phyloP scores from a whole-genome alignment of 1,140 invertebrate species.

The Varroa destructor region DNA sequence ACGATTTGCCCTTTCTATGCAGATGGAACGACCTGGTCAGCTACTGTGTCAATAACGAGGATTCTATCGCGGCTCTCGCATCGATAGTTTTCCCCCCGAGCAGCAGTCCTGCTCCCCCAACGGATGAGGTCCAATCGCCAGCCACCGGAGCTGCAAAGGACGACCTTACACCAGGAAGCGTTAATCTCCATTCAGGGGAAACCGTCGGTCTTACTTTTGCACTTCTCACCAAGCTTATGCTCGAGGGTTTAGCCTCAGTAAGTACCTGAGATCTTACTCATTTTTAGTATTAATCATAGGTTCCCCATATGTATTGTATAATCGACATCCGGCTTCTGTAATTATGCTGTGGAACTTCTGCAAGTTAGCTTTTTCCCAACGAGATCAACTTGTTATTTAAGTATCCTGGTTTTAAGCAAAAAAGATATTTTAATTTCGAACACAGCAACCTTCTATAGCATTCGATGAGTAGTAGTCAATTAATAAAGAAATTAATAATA shows the following conservation, averaged over 20 bases:
- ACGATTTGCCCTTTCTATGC: not conserved
- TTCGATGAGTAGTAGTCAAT: too few species aligned
- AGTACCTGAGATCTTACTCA: not conserved
- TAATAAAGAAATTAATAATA: too few species aligned
- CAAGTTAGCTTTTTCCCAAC: too few species aligned
- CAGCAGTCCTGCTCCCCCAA: not conserved
- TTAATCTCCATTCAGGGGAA: conserved; percentile 24
- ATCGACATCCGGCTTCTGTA: too few species aligned
- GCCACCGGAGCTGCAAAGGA: conserved; percentile 7
- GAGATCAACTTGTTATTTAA: too few species aligned
- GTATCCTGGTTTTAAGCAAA: too few species aligned
- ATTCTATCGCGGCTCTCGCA: conserved; percentile 14
- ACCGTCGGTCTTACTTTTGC: conserved; percentile 19
- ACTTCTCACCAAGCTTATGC: conserved; percentile 27
- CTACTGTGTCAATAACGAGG: conserved; percentile 26
- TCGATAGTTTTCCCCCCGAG: conserved; percentile 15
- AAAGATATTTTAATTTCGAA: too few species aligned
- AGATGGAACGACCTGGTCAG: conserved; percentile 16
- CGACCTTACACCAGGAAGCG: not conserved
- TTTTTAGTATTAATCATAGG: not conserved
- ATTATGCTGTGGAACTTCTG: too few species aligned
- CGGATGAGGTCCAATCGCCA: not conserved
- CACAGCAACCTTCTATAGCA: too few species aligned
- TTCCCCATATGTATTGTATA: too few species aligned
- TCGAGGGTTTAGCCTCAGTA: conserved; percentile 25